A percentile compares a stretch with the other conserved stretches of the same genome.
Evolutionary conservation across 2,888 invertebrate species (phyloP).

Genomic region (Scrobipalpa atriplicella): DNA sequence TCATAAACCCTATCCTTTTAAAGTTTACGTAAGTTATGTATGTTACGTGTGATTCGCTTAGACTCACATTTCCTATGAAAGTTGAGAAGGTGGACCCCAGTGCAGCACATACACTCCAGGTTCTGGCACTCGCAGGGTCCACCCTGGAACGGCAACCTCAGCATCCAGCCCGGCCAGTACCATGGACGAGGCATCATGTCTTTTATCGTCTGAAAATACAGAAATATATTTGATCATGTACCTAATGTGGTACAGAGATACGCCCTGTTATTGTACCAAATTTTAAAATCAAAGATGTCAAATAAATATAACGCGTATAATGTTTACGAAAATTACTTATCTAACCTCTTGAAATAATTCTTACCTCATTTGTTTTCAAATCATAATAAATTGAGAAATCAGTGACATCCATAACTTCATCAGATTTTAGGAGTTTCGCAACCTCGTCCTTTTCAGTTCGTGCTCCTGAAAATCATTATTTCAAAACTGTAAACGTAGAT

Average conservation of each 20-base stretch:
- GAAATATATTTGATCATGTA: neutral
- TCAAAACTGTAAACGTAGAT: neutral
- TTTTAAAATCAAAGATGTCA: no score
- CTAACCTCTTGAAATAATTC: constrained; percentile 12
- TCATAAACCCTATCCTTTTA: no score
- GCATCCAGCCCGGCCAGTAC: constrained; percentile 75
- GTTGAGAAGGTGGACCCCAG: constrained; percentile 84
- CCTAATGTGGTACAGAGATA: no score
- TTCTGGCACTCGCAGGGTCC: constrained; percentile 84
- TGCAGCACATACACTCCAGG: constrained; percentile 87
- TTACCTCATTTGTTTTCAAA: constrained; percentile 71
- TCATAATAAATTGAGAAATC: constrained; percentile 78
- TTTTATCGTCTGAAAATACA: constrained; percentile 64
- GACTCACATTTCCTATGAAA: constrained; percentile 20
- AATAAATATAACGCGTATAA: no score
- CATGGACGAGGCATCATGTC: constrained; percentile 78
- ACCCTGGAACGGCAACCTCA: constrained; percentile 74
- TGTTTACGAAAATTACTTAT: neutral
- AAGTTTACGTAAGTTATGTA: no score
- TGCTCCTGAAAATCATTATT: constrained; percentile 42
- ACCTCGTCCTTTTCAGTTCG: constrained; percentile 35
- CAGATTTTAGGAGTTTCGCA: constrained; percentile 44
- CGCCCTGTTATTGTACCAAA: no score
- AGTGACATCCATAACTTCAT: constrained; percentile 69
- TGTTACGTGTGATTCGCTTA: neutral